Evolutionary conservation across 2,888 invertebrate species (phyloP), one percentile per base, ranked within the genome.

Genomic region (Pristionchus maxplancki): DNA sequence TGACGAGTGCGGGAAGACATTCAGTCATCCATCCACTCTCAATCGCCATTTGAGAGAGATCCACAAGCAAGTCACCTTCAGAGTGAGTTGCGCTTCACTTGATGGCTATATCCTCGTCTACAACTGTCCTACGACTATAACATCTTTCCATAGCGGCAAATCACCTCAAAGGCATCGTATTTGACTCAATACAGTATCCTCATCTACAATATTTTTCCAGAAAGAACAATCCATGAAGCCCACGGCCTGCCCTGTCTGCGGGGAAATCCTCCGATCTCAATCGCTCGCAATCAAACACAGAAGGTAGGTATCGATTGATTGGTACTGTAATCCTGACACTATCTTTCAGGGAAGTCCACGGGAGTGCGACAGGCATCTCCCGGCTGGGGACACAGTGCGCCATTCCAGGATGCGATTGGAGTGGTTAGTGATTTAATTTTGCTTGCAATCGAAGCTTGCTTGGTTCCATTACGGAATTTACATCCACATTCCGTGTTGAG

Each of bases 21-120:
- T 78, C 78, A 78, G 78, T 28, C 78, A 78, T n/a, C 78, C 40
- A 1, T 78, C 78, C 13, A 78, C 78, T 28, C 78, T 78, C 78
- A 78, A 78, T 44, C 78, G 78, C 1, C 78, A 78, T 78, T 28
- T 78, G 11, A 24, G 78, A 28, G 44, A 78, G n/a, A 78, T 78
- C 11, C 78, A 78, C 78, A 78, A 78, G 13, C 24, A n/a, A 4
- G 15, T 48, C 11, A 78, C 78, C 44, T 28, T 15, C 0, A 40
- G 78, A 17, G 78, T 44, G 44, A 78, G 40, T 78, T 64, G 31
- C 31, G 31, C 15, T 31, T 64, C 64, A 64, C 64, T 13, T 13
- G 13, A 31, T 15, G 1, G 5, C 31, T 31, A 64, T 31, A 11
- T 64, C 15, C 15, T 31, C 20, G 13, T 28, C 31, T 11, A 15